Evolutionary conservation across 2,888 invertebrate genomes (phyloP).

Genomic region (Mimas tiliae): DNA sequence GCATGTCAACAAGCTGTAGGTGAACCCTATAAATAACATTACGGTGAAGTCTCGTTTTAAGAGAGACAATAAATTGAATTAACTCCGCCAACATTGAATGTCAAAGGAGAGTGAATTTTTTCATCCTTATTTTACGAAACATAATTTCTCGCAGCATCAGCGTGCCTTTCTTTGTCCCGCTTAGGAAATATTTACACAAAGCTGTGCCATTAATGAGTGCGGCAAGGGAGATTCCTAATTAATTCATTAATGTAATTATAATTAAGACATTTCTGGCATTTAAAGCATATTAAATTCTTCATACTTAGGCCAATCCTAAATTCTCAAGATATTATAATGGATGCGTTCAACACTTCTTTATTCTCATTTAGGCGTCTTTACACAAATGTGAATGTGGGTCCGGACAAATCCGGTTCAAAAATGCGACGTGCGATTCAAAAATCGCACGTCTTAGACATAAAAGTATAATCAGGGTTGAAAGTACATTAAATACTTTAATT

Average conservation of each 20-base stretch:
- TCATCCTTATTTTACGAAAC: constrained; percentile 72
- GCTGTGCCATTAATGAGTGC: constrained; percentile 59
- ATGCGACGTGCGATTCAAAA: no score
- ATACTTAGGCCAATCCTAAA: not conserved
- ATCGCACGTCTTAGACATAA: no score
- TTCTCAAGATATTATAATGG: not conserved
- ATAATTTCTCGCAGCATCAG: constrained; percentile 74
- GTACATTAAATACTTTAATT: no score
- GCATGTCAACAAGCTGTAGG: constrained; percentile 76
- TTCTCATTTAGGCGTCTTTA: not conserved
- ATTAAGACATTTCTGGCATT: constrained; percentile 67
- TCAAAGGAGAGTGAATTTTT: constrained; percentile 72
- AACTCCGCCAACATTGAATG: constrained; percentile 74
- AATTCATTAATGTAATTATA: constrained; percentile 75
- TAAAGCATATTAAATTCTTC: constrained; percentile 59
- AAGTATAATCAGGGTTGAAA: no score
- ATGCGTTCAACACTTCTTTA: not conserved
- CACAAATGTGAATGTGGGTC: no score
- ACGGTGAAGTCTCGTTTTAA: constrained; percentile 77
- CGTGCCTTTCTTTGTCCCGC: constrained; percentile 64
- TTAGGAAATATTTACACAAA: constrained; percentile 73
- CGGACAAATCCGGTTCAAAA: no score
- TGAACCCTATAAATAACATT: constrained; percentile 80
- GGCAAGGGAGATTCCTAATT: constrained; percentile 68
- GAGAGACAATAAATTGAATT: constrained; percentile 82